Percentiles rank a stretch among this genome's conserved stretches.
Conservation (phyloP, 2,888 invertebrate species). For the Mesopsocus fuscifrons region DNA sequence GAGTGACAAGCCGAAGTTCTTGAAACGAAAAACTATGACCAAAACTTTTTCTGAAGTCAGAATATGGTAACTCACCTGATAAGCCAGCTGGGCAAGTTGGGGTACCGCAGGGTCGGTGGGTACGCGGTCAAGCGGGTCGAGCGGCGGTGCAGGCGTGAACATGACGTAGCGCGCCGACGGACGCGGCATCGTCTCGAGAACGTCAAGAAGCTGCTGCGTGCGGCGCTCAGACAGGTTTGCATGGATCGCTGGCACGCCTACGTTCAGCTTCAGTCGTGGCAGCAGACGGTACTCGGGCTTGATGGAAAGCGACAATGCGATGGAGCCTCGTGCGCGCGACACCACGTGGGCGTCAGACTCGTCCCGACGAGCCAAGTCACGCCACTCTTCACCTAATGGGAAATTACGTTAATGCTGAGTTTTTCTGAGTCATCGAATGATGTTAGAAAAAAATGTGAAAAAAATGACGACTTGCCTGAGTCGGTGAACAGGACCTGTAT, state of each 20-base stretch:
- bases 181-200: slow-evolving; percentile 31
- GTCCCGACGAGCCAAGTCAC: slow-evolving; percentile 42
- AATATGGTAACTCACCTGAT: too few species aligned
- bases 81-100: too few species aligned
- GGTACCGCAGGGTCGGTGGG: too few species aligned
- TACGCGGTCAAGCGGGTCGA: too few species aligned
- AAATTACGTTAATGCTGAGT: too few species aligned
- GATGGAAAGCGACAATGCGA: slow-evolving; percentile 54
- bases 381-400: slow-evolving; percentile 57
- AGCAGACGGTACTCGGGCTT: slow-evolving; percentile 48
- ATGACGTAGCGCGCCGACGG: slow-evolving; percentile 21
- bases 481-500: slow-evolving; percentile 40
- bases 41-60: too few species aligned
- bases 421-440: not conserved
- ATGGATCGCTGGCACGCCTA: slow-evolving; percentile 49
- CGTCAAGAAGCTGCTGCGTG: slow-evolving; percentile 42
- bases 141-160: not conserved
- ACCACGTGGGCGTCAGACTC: slow-evolving; percentile 58
- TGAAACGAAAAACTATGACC: too few species aligned
- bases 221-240: slow-evolving; percentile 56
- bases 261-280: slow-evolving; percentile 55
- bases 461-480: slow-evolving; percentile 26
- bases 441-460: not conserved
- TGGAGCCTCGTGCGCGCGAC: slow-evolving; percentile 42
- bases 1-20: too few species aligned